Percentiles rank a stretch among this genome's conserved stretches.
Evolutionary conservation across 2,888 invertebrate genomes (phyloP).

Genomic region (Chrysotoxum bicinctum): DNA sequence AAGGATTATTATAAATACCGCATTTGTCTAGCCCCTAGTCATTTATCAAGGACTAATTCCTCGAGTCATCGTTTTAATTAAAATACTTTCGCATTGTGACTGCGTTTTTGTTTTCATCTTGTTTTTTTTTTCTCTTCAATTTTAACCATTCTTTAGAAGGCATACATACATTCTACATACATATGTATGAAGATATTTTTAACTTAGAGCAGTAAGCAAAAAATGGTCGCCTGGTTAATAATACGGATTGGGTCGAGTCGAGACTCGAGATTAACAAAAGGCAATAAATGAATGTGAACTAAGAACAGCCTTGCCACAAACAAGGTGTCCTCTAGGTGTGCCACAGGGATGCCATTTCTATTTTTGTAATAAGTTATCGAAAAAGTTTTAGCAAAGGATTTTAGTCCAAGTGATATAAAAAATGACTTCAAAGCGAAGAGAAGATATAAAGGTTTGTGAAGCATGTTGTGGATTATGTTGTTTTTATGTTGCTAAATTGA

Average conservation of each 20-base stretch:
- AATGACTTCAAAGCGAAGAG: too few relatives aligned
- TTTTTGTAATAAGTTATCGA: too few relatives aligned
- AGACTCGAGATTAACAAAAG: slow-evolving; percentile 22
- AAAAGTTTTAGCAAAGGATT: too few relatives aligned
- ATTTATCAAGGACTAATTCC: slow-evolving; percentile 70
- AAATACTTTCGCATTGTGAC: slow-evolving; percentile 66
- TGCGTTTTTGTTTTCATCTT: not conserved
- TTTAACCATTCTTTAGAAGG: not conserved
- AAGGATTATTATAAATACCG: slow-evolving; percentile 65
- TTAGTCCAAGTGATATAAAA: too few relatives aligned
- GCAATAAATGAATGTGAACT: not conserved
- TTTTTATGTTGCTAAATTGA: too few relatives aligned
- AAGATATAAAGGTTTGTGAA: too few relatives aligned
- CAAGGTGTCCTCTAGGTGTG: not conserved
- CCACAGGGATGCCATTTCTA: not conserved
- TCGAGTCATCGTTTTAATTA: slow-evolving; percentile 63
- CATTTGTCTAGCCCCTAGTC: slow-evolving; percentile 60
- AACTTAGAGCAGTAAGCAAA: slow-evolving; percentile 15
- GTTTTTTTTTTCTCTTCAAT: not conserved
- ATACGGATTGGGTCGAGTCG: not conserved
- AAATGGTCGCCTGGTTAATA: slow-evolving; percentile 16
- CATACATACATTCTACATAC: too few relatives aligned
- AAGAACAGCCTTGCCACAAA: slow-evolving; percentile 9
- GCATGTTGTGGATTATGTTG: too few relatives aligned
- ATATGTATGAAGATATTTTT: slow-evolving; percentile 18